phyloP scores from a whole-genome alignment of 2,888 invertebrate genomes.

The Empis livida region DNA sequence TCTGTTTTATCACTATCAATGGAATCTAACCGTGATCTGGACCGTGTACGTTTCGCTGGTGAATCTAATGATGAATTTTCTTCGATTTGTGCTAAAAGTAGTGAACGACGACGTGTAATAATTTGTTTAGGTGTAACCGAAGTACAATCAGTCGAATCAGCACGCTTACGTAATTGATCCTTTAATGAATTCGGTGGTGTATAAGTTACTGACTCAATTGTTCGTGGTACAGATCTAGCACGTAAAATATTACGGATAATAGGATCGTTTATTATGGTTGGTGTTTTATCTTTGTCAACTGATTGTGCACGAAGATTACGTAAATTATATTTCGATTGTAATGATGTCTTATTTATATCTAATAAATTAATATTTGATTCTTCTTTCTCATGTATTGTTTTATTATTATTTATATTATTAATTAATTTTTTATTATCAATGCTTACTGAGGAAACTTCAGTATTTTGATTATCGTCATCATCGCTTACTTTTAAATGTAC shows the following conservation, averaged over 20 bases:
- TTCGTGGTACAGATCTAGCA: conserved; percentile 8
- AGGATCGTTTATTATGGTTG: background rate
- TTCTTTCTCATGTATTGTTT: too few relatives aligned
- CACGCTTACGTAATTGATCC: background rate
- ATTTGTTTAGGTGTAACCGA: conserved; percentile 11
- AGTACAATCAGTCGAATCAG: background rate
- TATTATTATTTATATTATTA: too few relatives aligned
- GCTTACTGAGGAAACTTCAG: background rate
- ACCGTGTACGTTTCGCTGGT: conserved; percentile 19
- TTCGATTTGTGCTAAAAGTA: conserved; percentile 18
- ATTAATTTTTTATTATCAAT: background rate
- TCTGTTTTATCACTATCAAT: conserved; percentile 14
- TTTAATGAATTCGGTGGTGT: too few relatives aligned
- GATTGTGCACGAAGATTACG: background rate
- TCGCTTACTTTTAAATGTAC: background rate
- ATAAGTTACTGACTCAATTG: background rate
- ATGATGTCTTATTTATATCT: too few relatives aligned
- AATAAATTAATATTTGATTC: too few relatives aligned
- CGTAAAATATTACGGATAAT: conserved; percentile 4
- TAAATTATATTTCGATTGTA: background rate
- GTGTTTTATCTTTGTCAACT: background rate
- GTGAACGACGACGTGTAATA: conserved; percentile 15
- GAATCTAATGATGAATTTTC: conserved; percentile 17
- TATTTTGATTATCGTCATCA: background rate
- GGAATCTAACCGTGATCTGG: conserved; percentile 16